Percentiles rank a stretch among this genome's conserved stretches.
These are phyloP conservation scores for Hozukius guyotensis DNA, from an alignment of 2,797 vertebrate genomes.

Conservation along the genomic window DNA sequence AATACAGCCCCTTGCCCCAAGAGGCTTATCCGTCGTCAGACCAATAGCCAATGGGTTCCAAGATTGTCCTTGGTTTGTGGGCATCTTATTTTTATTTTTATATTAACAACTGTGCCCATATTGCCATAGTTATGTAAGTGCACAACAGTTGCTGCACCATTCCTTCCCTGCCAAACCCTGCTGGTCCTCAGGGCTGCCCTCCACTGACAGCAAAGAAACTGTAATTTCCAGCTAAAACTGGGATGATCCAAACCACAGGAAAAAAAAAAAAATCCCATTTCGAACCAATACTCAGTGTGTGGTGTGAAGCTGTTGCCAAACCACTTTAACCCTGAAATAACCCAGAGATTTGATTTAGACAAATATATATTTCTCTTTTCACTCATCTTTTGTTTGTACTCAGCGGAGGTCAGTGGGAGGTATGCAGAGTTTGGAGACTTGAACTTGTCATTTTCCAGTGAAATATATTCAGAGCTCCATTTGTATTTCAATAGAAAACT, in stretches of 20 bases:
- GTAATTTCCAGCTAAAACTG: slow-evolving; percentile 55
- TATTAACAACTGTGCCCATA: neutral
- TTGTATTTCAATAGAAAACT: neutral
- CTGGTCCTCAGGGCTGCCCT: slow-evolving; percentile 12
- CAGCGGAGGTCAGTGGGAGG: neutral
- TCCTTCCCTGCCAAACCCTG: slow-evolving; percentile 29
- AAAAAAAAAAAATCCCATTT: slow-evolving; percentile 15
- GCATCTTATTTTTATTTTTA: neutral
- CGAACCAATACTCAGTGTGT: slow-evolving; percentile 21
- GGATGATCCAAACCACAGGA: slow-evolving; percentile 37
- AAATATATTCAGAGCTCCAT: neutral
- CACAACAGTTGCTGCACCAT: neutral
- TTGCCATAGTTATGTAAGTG: neutral
- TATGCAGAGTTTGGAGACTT: neutral
- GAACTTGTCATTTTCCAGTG: neutral
- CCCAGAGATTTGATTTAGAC: slow-evolving; percentile 10
- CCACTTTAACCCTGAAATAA: slow-evolving; percentile 28
- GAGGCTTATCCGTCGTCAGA: neutral
- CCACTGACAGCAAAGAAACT: slow-evolving; percentile 30
- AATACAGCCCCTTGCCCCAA: neutral
- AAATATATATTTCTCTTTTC: slow-evolving; percentile 12
- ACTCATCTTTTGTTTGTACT: neutral
- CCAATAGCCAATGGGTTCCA: neutral
- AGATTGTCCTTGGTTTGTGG: neutral
- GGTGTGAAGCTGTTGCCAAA: slow-evolving; percentile 14